Percentiles rank a stretch among this genome's conserved stretches.
Evolutionary conservation across 2,888 invertebrate genomes (phyloP).

Genomic region (Drosophila kuntzei): DNA sequence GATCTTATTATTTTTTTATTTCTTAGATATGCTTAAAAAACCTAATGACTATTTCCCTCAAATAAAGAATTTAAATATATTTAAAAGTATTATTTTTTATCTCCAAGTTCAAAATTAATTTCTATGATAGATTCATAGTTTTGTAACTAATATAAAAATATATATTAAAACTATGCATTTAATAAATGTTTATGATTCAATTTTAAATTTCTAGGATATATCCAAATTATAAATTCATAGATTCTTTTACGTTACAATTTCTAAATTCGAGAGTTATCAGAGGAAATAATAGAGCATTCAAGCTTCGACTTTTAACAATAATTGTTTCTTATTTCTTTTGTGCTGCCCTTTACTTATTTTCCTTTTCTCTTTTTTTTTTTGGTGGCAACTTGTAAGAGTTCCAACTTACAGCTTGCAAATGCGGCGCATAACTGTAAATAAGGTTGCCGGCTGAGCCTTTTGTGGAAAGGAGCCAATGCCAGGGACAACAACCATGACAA

Average conservation of each 20-base stretch:
- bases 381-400: constrained; percentile 70
- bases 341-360: neutral
- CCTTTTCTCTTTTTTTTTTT: constrained; percentile 24
- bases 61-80: too few relatives aligned
- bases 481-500: constrained; percentile 44
- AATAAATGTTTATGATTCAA: too few relatives aligned
- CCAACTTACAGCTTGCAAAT: constrained; percentile 67
- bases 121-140: too few relatives aligned
- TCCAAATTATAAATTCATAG: too few relatives aligned
- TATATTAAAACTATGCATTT: too few relatives aligned
- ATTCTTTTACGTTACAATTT: too few relatives aligned
- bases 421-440: constrained; percentile 73
- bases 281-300: neutral
- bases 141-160: too few relatives aligned
- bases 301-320: neutral
- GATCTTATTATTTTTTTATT: neutral
- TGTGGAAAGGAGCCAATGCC: constrained; percentile 43
- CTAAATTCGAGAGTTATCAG: neutral
- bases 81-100: too few relatives aligned
- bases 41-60: too few relatives aligned
- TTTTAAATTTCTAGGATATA: neutral
- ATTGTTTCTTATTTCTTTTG: constrained; percentile 7
- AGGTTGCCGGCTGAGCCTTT: constrained; percentile 57
- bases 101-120: too few relatives aligned
- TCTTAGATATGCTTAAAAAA: too few relatives aligned